These are phyloP conservation scores for Cryptocephalus primarius DNA, from an alignment of 2,888 invertebrate species.

Conservation along the genomic window DNA sequence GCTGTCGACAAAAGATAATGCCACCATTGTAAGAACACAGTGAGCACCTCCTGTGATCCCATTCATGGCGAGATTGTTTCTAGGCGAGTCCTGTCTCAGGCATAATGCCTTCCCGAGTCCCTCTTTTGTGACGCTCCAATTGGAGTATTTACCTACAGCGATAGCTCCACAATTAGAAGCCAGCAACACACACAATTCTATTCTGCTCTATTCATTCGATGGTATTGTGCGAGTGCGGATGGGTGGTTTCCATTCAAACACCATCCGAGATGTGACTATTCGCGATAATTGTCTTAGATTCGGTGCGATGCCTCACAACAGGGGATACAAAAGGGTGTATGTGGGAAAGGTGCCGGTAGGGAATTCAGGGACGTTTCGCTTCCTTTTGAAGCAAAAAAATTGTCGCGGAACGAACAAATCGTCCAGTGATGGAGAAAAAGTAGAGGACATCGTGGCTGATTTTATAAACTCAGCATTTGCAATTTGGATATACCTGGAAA, in stretches of 20 bases:
- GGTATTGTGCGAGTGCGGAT: constrained; percentile 5
- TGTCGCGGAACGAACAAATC: too few species aligned
- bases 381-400: too few species aligned
- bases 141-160: constrained; percentile 30
- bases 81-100: constrained; percentile 22
- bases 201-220: constrained; percentile 9
- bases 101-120: constrained; percentile 10
- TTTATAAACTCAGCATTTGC: too few species aligned
- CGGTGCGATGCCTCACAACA: neutral
- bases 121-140: constrained; percentile 28
- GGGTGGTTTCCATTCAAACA: constrained; percentile 8
- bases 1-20: constrained; percentile 41
- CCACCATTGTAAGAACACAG: constrained; percentile 36
- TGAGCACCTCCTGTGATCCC: constrained; percentile 38
- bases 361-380: too few species aligned
- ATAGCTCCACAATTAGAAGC: constrained; percentile 14
- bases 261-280: neutral
- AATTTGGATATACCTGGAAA: too few species aligned
- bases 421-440: too few species aligned
- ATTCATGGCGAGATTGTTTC: constrained; percentile 36
- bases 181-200: constrained; percentile 12
- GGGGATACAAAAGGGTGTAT: too few species aligned
- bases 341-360: too few species aligned
- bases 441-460: too few species aligned
- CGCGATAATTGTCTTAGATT: neutral